A percentile compares a stretch with the other conserved stretches of the same genome.
phyloP scores from a whole-genome alignment of 1,140 invertebrate genomes.

The Odontomachus brunneus region DNA sequence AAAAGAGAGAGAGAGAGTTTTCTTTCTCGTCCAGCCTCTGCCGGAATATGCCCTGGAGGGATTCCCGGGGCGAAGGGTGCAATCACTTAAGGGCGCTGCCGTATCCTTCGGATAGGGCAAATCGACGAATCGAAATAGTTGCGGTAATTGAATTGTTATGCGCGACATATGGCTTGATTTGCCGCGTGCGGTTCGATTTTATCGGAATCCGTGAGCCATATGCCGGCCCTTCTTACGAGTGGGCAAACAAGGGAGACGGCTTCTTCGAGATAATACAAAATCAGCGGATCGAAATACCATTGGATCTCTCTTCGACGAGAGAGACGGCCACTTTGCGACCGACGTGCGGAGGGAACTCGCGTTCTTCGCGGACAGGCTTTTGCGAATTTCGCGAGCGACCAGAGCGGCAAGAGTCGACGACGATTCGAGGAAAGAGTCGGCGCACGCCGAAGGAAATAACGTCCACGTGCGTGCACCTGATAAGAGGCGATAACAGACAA shows the following conservation, averaged over 20 bases:
- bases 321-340: not conserved
- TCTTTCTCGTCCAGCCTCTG: not conserved
- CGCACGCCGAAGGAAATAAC: conserved; percentile 14
- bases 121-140: conserved; percentile 2
- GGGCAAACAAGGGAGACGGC: not conserved
- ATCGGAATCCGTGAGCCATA: conserved; percentile 69
- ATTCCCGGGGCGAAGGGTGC: not conserved
- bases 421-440: not conserved
- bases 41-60: not conserved
- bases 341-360: not conserved
- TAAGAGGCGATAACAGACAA: conserved; percentile 35
- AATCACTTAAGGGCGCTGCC: not conserved
- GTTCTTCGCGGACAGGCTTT: not conserved
- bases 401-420: not conserved
- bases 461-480: conserved; percentile 30
- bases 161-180: conserved; percentile 67
- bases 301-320: not conserved
- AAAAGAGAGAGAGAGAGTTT: not conserved
- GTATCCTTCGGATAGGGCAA: conserved; percentile 1
- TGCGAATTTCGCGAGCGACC: not conserved
- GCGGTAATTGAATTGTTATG: not conserved
- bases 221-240: conserved; percentile 33
- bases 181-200: conserved; percentile 22
- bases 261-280: conserved; percentile 1
- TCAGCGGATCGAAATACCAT: not conserved